A percentile compares a stretch with the other conserved stretches of the same genome.
Evolutionary conservation across 1,140 invertebrate species (phyloP).

Genomic region (Drosophila kurseongensis): DNA sequence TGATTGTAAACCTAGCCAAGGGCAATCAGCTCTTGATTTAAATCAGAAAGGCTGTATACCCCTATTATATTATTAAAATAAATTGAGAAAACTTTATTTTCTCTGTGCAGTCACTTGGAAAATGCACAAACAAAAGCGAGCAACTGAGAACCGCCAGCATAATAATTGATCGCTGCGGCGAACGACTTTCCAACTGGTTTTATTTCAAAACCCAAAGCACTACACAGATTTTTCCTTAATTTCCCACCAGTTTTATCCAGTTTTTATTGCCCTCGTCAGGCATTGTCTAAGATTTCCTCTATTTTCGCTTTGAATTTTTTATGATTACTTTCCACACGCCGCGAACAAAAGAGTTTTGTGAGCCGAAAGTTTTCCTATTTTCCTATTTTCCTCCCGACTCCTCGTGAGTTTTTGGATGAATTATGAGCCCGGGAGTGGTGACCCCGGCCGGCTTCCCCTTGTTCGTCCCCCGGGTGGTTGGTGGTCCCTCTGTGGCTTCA

Average conservation of each 20-base stretch:
- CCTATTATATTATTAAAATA: neutral
- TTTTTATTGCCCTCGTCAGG: conserved; percentile 64
- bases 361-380: conserved; percentile 45
- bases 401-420: conserved; percentile 45
- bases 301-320: conserved; percentile 35
- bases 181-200: conserved; percentile 71
- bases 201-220: conserved; percentile 2
- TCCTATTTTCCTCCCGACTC: neutral
- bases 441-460: conserved; percentile 36
- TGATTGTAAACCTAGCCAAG: too few species aligned
- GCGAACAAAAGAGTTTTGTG: conserved; percentile 60
- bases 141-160: conserved; percentile 48
- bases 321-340: conserved; percentile 17
- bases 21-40: too few species aligned
- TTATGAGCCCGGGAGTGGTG: conserved; percentile 67
- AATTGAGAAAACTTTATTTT: conserved; percentile 12
- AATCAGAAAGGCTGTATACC: neutral
- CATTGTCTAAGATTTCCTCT: conserved; percentile 64
- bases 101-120: conserved; percentile 57
- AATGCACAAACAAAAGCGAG: conserved; percentile 57
- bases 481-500: conserved; percentile 40
- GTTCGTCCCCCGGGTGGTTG: conserved; percentile 28
- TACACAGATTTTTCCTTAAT: conserved; percentile 32
- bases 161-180: conserved; percentile 60
- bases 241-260: conserved; percentile 53